Conservation (phyloP, 2,113 vertebrate species). For the Mixornis gularis region DNA sequence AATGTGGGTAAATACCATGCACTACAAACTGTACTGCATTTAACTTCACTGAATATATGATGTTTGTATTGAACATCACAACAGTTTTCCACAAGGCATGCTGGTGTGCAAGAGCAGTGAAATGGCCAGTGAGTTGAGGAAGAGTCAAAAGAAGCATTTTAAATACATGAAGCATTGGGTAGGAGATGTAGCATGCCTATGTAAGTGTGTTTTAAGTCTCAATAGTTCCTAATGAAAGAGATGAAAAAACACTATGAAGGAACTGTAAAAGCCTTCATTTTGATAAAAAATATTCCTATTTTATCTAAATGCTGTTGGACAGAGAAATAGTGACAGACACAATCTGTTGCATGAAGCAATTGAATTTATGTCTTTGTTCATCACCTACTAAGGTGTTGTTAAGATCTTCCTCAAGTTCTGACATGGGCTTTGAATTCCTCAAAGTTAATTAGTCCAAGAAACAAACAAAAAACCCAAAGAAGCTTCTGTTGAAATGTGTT, state of each 20-base stretch:
- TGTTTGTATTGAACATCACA: neutral
- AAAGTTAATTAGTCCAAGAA: neutral
- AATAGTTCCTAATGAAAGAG: neutral
- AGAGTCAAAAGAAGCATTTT: neutral
- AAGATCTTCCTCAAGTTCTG: neutral
- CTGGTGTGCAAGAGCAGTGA: neutral
- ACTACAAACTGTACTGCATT: neutral
- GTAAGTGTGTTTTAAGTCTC: rapidly evolving
- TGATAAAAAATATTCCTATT: neutral
- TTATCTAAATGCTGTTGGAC: neutral
- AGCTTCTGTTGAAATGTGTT: neutral
- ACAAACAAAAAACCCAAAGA: neutral
- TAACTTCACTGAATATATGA: neutral
- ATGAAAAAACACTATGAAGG: neutral
- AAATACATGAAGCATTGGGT: neutral
- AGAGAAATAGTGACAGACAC: neutral
- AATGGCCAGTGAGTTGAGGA: neutral
- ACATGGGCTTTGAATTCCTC: neutral
- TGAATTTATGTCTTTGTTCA: neutral
- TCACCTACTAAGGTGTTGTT: neutral
- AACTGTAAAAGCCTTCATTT: neutral
- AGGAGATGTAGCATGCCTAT: neutral
- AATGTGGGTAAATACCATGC: neutral
- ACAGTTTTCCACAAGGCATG: neutral
- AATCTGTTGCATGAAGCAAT: neutral